Evolutionary conservation across 2,888 invertebrate genomes (phyloP).

Genomic region (Cylloceria caligata): DNA sequence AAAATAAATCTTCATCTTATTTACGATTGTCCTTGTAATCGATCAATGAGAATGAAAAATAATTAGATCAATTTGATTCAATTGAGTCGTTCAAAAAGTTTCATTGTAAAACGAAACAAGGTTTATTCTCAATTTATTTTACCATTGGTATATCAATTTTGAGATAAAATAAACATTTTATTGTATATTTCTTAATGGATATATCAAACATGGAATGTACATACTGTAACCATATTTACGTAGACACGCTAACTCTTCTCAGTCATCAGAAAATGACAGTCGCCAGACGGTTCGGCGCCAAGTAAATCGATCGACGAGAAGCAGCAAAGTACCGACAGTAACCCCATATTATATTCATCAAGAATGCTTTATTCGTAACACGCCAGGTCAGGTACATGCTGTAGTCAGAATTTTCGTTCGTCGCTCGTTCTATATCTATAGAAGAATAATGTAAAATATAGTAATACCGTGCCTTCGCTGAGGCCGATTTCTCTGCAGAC

Average conservation of each 20-base stretch:
- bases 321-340: neutral
- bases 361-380: constrained; percentile 48
- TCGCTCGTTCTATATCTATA: constrained; percentile 6
- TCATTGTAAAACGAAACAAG: no score
- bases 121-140: no score
- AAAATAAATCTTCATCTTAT: no score
- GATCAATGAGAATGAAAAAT: no score
- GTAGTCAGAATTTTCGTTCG: constrained; percentile 31
- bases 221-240: neutral
- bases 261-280: constrained; percentile 23
- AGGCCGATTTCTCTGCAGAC: constrained; percentile 52
- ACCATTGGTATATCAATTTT: no score
- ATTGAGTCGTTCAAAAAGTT: no score
- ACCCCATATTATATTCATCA: constrained; percentile 48
- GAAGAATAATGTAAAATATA: constrained; percentile 24
- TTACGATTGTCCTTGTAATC: no score
- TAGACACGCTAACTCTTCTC: neutral
- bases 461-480: constrained; percentile 32
- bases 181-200: no score
- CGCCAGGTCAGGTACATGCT: constrained; percentile 20
- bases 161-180: no score
- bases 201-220: no score
- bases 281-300: constrained; percentile 12
- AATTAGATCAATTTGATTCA: no score
- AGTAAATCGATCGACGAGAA: constrained; percentile 28